Base-by-base conservation (phyloP, 2,113 vertebrate species). In the Physeter macrocephalus region DNA sequence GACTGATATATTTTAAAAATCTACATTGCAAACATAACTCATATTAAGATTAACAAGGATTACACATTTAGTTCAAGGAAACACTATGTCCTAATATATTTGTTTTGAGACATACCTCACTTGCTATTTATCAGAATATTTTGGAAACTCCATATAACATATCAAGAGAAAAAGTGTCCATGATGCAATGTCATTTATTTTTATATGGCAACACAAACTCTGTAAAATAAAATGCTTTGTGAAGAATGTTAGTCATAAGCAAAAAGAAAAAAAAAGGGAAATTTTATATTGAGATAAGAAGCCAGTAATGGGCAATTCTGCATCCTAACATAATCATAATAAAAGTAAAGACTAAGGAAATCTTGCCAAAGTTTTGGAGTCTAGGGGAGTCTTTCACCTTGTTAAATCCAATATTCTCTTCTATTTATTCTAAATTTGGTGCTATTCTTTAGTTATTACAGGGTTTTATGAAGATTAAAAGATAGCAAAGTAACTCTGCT, bases 391-490 rank as follows among this genome's bases (percentile, higher is more conserved):
- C 7, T 36, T 95, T 49, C 41, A 61, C 18, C 25, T 86, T n/a
- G 12, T 71, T 41, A 95, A 80, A 86, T 59, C 5, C 27, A 92
- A 62, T 2, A 64, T 75, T 74, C 6, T 88, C 8, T 87, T 78
- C 6, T 31, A 49, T 96, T 90, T 90, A 13, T 78, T 84, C 31
- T 61, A 77, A 54, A 34, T 49, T 57, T 46, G 4, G 5, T 43
- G 20, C 17, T 62, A 10, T 83, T 90, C 39, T 85, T 83, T 39
- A 69, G 8, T 80, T 80, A 91, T 92, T 64, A 6, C 8, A 72
- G 88, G 86, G 7, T n/a, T 41, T 85, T 95, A 54, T 83, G 82
- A 98, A 93, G 20, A 11, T 62, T 82, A 86, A 61, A 88, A 72
- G 6, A 29, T 4, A 78, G 17, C 11, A 62, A 94, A 87, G 67